A percentile compares a stretch with the other conserved stretches of the same genome.
phyloP scores from a whole-genome alignment of 2,888 invertebrate species.

The Agriopis leucophaearia region DNA sequence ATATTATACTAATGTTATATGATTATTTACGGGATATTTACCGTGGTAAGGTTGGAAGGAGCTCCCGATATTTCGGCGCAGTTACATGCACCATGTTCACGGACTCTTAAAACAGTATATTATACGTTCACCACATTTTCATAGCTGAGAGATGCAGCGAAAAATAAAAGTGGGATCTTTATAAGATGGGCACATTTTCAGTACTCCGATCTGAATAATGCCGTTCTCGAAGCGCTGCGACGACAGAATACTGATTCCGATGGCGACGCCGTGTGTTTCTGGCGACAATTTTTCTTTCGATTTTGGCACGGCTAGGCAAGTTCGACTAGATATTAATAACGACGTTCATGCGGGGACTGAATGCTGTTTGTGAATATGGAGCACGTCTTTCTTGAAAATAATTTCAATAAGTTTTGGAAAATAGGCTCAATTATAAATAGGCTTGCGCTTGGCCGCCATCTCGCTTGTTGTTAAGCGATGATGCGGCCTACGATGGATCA shows the following conservation, averaged over 20 bases:
- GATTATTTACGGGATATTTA: too few relatives aligned
- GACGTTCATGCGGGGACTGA: slow-evolving; percentile 13
- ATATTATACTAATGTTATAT: too few relatives aligned
- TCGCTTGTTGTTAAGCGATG: too few relatives aligned
- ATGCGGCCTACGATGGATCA: too few relatives aligned
- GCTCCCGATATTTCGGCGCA: too few relatives aligned
- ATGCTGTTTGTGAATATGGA: slow-evolving; percentile 20
- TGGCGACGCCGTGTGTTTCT: slow-evolving; percentile 27
- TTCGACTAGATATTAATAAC: slow-evolving; percentile 17
- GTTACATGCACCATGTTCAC: too few relatives aligned
- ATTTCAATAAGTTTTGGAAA: background rate
- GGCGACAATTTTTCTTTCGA: slow-evolving; percentile 42
- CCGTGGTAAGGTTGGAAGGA: too few relatives aligned
- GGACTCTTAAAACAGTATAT: too few relatives aligned
- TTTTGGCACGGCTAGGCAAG: slow-evolving; percentile 27
- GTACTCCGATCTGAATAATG: slow-evolving; percentile 38
- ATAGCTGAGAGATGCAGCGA: background rate
- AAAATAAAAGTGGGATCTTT: slow-evolving; percentile 4
- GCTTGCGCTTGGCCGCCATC: too few relatives aligned
- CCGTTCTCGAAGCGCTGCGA: slow-evolving; percentile 35
- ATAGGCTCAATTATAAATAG: too few relatives aligned
- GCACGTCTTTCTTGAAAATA: slow-evolving; percentile 1
- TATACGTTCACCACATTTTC: background rate
- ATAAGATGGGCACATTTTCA: slow-evolving; percentile 20
- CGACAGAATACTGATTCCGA: slow-evolving; percentile 41